phyloP scores from a whole-genome alignment of 2,797 vertebrate genomes.

The Sebastes cheni region DNA sequence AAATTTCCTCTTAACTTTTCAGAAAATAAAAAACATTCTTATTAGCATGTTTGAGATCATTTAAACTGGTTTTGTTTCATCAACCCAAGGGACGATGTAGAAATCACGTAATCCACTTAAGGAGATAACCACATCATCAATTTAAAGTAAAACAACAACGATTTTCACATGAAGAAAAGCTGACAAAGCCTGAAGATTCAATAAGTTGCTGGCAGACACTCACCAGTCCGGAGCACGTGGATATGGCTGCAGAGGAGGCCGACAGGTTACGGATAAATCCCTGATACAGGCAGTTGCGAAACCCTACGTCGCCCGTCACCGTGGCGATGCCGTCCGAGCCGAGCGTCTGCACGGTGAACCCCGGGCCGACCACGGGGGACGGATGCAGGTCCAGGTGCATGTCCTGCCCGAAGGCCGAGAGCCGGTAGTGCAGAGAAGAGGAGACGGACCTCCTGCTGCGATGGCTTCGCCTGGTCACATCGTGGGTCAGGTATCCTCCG shows the following conservation, averaged over 20 bases:
- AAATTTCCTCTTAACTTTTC: neutral
- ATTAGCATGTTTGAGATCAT: neutral
- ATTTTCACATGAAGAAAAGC: neutral
- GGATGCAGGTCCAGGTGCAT: conserved; percentile 91
- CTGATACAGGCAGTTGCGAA: conserved; percentile 92
- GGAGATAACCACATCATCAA: neutral
- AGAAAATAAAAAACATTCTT: conserved; percentile 9
- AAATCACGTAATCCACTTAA: conserved; percentile 19
- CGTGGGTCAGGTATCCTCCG: conserved; percentile 88
- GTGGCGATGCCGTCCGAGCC: conserved; percentile 83
- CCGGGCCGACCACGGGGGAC: conserved; percentile 87
- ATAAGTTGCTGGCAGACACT: conserved; percentile 72
- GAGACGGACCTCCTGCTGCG: conserved; percentile 87
- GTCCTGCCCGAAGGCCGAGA: conserved; percentile 93
- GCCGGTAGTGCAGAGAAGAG: conserved; percentile 86
- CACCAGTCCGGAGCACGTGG: conserved; percentile 94
- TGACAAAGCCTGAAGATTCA: neutral
- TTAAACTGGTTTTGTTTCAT: conserved; percentile 15
- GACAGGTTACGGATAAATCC: conserved; percentile 92
- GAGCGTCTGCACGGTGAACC: conserved; percentile 91
- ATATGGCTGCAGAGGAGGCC: conserved; percentile 91
- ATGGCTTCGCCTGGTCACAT: conserved; percentile 84
- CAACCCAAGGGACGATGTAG: neutral
- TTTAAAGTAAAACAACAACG: neutral
- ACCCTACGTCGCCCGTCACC: conserved; percentile 68